phyloP scores from a whole-genome alignment of 64 coral and sea anemone species.

The Porites lutea region DNA sequence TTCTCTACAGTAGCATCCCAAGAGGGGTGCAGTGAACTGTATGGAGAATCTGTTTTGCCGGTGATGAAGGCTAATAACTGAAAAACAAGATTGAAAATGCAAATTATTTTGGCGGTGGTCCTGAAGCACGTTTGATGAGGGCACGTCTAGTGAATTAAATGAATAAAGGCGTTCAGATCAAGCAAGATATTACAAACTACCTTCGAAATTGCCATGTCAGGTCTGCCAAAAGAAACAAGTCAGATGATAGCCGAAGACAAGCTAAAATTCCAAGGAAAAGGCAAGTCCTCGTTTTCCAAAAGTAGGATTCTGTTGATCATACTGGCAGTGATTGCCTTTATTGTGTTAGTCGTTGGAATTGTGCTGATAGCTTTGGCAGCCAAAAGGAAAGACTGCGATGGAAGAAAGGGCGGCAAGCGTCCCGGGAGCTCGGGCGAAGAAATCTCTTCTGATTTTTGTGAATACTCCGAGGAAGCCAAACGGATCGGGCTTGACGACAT shows the following conservation, averaged over 20 bases:
- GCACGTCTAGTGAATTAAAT: too few species aligned
- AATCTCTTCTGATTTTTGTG: conserved; percentile 25
- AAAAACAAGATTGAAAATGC: too few species aligned
- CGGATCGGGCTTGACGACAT: conserved; percentile 14
- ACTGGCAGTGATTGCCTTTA: neutral
- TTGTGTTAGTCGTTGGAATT: conserved; percentile 7
- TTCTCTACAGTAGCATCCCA: too few species aligned
- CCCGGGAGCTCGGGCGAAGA: neutral
- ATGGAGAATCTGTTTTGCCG: too few species aligned
- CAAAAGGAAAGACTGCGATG: conserved; percentile 3
- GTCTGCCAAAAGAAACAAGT: neutral
- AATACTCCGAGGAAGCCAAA: conserved; percentile 51
- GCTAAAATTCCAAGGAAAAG: neutral
- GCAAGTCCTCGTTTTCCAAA: neutral
- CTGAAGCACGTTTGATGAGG: too few species aligned
- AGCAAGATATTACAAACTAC: too few species aligned
- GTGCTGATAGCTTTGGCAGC: conserved; percentile 4
- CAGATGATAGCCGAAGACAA: conserved; percentile 10
- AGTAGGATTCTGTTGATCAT: neutral
- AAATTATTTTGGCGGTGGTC: too few species aligned
- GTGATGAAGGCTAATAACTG: too few species aligned
- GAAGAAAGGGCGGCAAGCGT: neutral
- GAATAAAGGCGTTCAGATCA: too few species aligned
- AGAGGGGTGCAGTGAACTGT: too few species aligned
- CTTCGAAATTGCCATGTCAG: neutral